Evolutionary conservation across 2,113 vertebrate genomes (phyloP), one percentile per base, ranked within the genome.

Genomic region (Nansenia antarctica): DNA sequence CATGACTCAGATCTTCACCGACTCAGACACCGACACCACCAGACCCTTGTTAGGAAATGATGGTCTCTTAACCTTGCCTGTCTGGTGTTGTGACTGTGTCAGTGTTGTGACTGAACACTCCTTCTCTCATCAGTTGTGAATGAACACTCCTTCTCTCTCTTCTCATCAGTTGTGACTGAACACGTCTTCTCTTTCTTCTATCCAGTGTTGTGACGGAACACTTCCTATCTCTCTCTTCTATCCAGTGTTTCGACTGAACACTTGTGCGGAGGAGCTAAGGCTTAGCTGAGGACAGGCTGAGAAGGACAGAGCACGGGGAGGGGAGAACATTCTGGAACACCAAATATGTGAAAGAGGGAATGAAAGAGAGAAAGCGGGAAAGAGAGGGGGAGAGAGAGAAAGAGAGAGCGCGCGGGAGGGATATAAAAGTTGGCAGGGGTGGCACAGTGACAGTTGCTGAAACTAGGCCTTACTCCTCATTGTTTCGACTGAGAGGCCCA

Each of bases 401-500:
- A 32, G 53, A 22, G 55, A 72, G 29, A 61, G 37, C 30, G 62
- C 6, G 32, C 58, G 31, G 34, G 14, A 14, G 18, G 5, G 45
- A 65, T 22, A 24, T 15, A 68, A 8, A 30, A 47, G 31, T 54
- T 39, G 64, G 74, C 34, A 35, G 31, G n/a, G 9, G 37, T 27
- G 89, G 92, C 87, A 83, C 72, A 73, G 73, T 74, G 74, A 80
- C 69, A 81, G 81, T 85, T 83, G 84, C 89, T 85, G 87, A 94
- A 93, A 90, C 86, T 84, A 92, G 91, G 90, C 91, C 77, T 79
- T 88, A 87, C 77, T 85, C 92, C 86, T 87, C 91, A 94, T 93
- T 95, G 93, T 93, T 91, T 85, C 66, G 81, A 81, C 65, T 89
- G 86, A 93, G 92, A 91, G 89, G 90, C 91, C 88, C 88, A 74